Base-by-base conservation (phyloP, 2,797 vertebrate genomes). In the Lycodopsis pacificus region DNA sequence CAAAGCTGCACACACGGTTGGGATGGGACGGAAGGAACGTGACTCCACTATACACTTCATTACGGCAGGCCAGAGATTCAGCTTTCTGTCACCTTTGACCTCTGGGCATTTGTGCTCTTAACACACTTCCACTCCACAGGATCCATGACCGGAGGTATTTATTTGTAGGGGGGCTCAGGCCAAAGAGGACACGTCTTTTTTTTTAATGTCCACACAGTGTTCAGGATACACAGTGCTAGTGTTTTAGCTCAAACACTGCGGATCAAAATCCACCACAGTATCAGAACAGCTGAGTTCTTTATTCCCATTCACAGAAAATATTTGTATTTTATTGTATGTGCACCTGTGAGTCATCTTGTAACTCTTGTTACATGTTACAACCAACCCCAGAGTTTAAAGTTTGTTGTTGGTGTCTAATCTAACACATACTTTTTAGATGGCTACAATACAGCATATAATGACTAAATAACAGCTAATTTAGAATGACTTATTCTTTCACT, bases 1-100 rank as follows among this genome's bases (percentile, higher is more conserved):
- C 93, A 95, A 95, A 95, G 93, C 82, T 32, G 70, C 73, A 17
- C 34, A 12, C 75, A 15, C 68, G 77, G 75, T 71, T 10, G 44
- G 77, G 80, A 64, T 13, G 53, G 70, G 63, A 34, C 3, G 14
- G 44, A 48, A 15, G 72, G 73, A 40, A 30, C 11, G 65, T 34
- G 68, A 71, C 65, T 71, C 71, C 15, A 58, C 30, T 25, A 63
- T 46, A 73, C 76, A 76, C 79, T 87, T 90, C 82, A 85, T 84
- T 86, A 83, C 83, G 58, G 79, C 78, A 14, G 49, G 40, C 19
- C 71, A 25, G 71, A 48, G 58, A 73, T 76, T 86, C 17, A 0
- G 49, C 81, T 84, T 89, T 79, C 82, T 71, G 67, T 79, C 80
- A 90, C 86, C 86, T 89, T 46, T 79, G 86, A 90, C 90, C 85